Conservation (phyloP, 92 coral and sea anemone genomes). For the Desmophyllum pertusum region DNA sequence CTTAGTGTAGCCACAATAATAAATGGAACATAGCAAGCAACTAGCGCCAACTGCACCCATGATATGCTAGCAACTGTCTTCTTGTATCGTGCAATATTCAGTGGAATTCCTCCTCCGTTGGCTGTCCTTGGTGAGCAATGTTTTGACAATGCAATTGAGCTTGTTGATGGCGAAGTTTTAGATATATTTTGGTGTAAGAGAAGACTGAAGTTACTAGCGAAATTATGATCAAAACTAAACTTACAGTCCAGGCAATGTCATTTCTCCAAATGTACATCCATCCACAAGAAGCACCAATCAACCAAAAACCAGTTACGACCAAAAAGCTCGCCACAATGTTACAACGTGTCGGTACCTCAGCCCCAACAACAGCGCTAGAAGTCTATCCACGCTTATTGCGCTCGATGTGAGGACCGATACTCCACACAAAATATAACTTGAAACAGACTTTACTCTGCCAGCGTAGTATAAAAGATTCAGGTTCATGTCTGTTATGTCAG, state of each 20-base stretch:
- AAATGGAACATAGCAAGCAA: background rate
- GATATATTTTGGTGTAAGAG: slow-evolving; percentile 1
- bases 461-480: background rate
- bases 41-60: background rate
- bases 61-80: background rate
- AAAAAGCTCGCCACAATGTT: background rate
- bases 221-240: background rate
- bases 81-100: background rate
- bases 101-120: background rate
- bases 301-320: background rate
- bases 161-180: background rate
- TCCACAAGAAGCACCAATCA: background rate
- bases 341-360: slow-evolving; percentile 2
- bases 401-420: slow-evolving; percentile 4
- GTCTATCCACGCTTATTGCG: slow-evolving; percentile 18
- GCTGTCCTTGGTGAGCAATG: background rate
- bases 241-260: background rate
- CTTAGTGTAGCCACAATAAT: background rate
- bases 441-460: background rate
- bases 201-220: background rate
- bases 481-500: background rate
- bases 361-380: slow-evolving; percentile 21
- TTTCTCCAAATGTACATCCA: background rate
- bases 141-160: background rate
- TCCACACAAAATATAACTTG: background rate